phyloP scores from a whole-genome alignment of 2,797 vertebrate genomes.

The Eurystomus glaucurus region DNA sequence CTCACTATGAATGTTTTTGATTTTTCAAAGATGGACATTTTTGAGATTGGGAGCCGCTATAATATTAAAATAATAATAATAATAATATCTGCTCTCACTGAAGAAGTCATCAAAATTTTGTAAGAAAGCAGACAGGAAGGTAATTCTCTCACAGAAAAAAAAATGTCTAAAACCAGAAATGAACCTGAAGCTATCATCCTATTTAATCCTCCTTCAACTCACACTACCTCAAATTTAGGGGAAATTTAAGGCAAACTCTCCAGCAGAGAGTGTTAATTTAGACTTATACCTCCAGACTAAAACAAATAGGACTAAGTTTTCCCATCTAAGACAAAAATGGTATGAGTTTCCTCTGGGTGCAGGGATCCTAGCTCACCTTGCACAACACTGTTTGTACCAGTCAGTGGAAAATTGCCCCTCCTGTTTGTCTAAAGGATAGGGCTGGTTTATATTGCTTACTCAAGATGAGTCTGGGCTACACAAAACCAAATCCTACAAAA shows the following conservation, averaged over 20 bases:
- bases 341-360: neutral
- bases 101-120: neutral
- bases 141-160: neutral
- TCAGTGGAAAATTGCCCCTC: neutral
- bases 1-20: neutral
- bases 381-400: neutral
- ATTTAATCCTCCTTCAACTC: neutral
- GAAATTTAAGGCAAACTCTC: neutral
- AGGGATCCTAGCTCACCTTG: neutral
- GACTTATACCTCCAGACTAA: neutral
- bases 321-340: neutral
- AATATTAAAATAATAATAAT: neutral
- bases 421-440: slow-evolving; percentile 2
- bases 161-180: neutral
- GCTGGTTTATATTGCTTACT: neutral
- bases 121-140: neutral
- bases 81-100: neutral
- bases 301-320: slow-evolving; percentile 1
- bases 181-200: rapidly evolving
- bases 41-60: neutral
- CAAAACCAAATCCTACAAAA: slow-evolving; percentile 64
- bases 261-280: neutral
- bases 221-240: neutral
- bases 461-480: neutral
- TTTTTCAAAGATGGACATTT: neutral